These are phyloP conservation scores for Laticauda colubrina DNA, from an alignment of 2,113 vertebrate species.

Conservation along the genomic window DNA sequence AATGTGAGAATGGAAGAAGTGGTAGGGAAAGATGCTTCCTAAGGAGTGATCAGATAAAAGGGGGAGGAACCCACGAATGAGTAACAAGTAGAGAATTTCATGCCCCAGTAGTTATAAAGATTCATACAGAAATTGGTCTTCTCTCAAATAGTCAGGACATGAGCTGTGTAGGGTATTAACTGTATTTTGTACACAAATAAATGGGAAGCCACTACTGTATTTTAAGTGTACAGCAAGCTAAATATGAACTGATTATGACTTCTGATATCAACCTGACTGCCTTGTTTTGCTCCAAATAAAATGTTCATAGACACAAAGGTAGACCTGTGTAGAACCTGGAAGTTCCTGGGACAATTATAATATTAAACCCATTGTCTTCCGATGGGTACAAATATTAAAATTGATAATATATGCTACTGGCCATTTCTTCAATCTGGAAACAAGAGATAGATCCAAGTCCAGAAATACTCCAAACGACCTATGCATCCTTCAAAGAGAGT, in stretches of 20 bases:
- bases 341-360: neutral
- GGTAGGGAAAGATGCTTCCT: too few species aligned
- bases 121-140: neutral
- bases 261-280: neutral
- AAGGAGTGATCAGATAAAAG: neutral
- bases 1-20: too few species aligned
- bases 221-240: neutral
- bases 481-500: neutral
- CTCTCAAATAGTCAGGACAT: neutral
- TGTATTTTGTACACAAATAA: neutral
- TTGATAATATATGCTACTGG: neutral
- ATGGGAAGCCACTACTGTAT: neutral
- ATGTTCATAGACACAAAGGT: neutral
- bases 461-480: neutral
- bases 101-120: neutral
- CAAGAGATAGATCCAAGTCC: neutral
- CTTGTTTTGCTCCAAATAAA: neutral
- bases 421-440: neutral
- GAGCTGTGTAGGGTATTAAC: neutral
- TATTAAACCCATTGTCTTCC: neutral
- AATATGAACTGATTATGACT: neutral
- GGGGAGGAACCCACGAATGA: too few species aligned
- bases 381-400: neutral
- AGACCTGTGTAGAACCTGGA: neutral
- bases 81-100: neutral